Percentiles rank a stretch among this genome's conserved stretches.
Conservation (phyloP, 2,888 invertebrate genomes). For the Sphaerophoria rueppellii region DNA sequence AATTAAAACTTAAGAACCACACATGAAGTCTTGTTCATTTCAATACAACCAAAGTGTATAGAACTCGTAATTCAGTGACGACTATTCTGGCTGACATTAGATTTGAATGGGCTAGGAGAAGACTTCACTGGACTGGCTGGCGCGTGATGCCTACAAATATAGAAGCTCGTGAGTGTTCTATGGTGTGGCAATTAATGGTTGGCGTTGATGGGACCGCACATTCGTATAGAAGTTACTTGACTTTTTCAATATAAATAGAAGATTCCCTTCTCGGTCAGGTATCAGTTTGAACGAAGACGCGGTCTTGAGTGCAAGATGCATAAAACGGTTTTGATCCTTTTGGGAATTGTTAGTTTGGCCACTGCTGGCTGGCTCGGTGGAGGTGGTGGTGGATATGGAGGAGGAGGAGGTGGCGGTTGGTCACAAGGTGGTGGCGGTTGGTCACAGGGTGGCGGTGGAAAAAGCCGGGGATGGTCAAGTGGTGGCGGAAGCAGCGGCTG, state of each 20-base stretch:
- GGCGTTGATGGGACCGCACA: conserved; percentile 42
- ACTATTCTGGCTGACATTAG: conserved; percentile 42
- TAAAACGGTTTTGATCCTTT: conserved; percentile 67
- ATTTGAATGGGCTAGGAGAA: conserved; percentile 25
- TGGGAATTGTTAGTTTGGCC: conserved; percentile 53
- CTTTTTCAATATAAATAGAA: conserved; percentile 66
- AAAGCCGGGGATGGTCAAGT: conserved; percentile 70
- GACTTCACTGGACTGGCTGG: conserved; percentile 29
- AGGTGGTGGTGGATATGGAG: conserved; percentile 42
- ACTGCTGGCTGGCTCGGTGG: conserved; percentile 62
- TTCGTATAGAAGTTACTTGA: neutral
- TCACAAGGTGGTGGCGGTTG: conserved; percentile 67
- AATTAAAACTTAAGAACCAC: too few relatives aligned
- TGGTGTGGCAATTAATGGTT: conserved; percentile 64
- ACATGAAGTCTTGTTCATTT: neutral
- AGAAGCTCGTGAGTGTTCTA: conserved; percentile 17
- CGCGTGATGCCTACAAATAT: conserved; percentile 24
- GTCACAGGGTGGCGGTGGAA: conserved; percentile 64
- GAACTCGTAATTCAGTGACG: conserved; percentile 39
- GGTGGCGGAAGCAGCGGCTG: conserved; percentile 72
- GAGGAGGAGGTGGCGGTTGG: conserved; percentile 54
- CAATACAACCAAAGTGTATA: conserved; percentile 26
- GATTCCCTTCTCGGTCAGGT: conserved; percentile 42
- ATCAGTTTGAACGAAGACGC: conserved; percentile 55
- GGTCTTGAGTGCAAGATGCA: conserved; percentile 63